Percentiles rank a stretch among this genome's conserved stretches.
phyloP scores from a whole-genome alignment of 2,113 vertebrate genomes.

The Tetrax tetrax region DNA sequence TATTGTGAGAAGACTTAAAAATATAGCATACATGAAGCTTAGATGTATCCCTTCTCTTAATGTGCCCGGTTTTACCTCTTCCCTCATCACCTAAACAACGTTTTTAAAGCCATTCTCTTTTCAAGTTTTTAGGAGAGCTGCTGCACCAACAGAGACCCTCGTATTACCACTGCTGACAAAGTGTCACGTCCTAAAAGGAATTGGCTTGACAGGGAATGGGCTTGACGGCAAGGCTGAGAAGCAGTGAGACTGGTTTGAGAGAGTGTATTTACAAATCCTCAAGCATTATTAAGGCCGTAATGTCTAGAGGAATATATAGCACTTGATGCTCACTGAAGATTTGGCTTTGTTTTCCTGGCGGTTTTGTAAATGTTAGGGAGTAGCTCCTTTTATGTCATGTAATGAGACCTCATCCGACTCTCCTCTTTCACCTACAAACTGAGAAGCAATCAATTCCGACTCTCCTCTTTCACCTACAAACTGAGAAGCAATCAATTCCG shows the following conservation, averaged over 20 bases:
- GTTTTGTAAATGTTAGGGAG: background rate
- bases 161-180: background rate
- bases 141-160: background rate
- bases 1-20: background rate
- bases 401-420: background rate
- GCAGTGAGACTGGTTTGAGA: background rate
- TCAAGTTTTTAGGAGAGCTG: background rate
- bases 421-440: background rate
- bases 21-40: background rate
- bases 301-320: background rate
- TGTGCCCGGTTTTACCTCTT: background rate
- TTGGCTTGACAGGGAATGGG: background rate
- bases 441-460: background rate
- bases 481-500: fast-evolving
- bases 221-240: background rate
- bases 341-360: background rate
- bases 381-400: background rate
- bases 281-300: background rate
- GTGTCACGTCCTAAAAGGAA: background rate
- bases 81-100: background rate
- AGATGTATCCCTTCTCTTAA: background rate
- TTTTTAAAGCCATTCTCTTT: background rate
- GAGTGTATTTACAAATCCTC: background rate
- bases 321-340: background rate
- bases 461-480: background rate